These are phyloP conservation scores for Lates japonicus DNA, from an alignment of 2,797 vertebrate genomes.

Conservation along the genomic window DNA sequence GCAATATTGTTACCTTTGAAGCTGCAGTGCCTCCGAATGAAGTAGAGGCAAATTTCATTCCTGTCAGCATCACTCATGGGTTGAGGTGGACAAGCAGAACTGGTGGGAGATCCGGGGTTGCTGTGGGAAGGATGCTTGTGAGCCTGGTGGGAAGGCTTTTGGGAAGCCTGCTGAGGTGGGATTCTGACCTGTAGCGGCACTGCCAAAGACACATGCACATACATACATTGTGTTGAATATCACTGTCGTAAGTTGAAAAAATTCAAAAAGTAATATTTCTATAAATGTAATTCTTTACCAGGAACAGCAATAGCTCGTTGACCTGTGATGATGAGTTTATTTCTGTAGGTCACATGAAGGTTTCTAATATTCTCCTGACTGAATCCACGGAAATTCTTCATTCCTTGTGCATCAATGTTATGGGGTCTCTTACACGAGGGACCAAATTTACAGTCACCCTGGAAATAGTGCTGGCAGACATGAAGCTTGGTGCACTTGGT, in stretches of 20 bases:
- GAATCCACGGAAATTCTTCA: constrained; percentile 81
- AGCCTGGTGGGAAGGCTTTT: neutral
- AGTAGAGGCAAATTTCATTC: constrained; percentile 90
- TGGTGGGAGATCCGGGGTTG: constrained; percentile 4
- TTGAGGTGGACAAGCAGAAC: constrained; percentile 27
- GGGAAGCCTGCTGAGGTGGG: neutral
- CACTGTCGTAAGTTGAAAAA: neutral
- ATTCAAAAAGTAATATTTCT: neutral
- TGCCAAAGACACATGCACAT: constrained; percentile 22
- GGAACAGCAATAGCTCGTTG: constrained; percentile 7
- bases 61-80: constrained; percentile 68
- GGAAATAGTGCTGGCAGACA: constrained; percentile 88
- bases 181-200: neutral
- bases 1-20: constrained; percentile 79
- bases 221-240: neutral
- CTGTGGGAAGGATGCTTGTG: neutral
- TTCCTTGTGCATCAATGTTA: constrained; percentile 56
- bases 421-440: constrained; percentile 86
- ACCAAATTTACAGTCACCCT: constrained; percentile 87
- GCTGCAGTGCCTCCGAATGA: constrained; percentile 86
- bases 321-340: constrained; percentile 74
- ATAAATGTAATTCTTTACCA: constrained; percentile 50
- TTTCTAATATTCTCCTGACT: constrained; percentile 72
- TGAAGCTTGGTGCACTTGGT: constrained; percentile 89
- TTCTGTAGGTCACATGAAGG: constrained; percentile 81